Conservation (phyloP, 2,113 vertebrate species). For the Myrmophylax atrothorax region DNA sequence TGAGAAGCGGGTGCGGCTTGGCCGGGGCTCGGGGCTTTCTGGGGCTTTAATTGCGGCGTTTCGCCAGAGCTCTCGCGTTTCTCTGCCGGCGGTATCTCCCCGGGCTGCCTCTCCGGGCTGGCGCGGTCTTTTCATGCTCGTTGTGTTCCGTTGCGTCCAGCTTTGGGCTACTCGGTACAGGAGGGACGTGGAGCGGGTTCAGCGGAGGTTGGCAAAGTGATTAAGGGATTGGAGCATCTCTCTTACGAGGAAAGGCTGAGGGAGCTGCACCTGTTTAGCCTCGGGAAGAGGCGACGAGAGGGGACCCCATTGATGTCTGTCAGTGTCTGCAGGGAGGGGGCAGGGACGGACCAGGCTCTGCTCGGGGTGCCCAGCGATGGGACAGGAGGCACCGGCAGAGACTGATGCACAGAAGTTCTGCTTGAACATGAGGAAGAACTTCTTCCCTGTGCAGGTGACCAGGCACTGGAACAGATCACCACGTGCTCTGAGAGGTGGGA, state of each 20-base stretch:
- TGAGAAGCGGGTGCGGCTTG: conserved; percentile 48
- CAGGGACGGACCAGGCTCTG: background rate
- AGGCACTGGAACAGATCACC: no score
- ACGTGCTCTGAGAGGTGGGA: rapidly evolving
- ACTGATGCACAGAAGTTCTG: rapidly evolving
- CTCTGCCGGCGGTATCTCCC: background rate
- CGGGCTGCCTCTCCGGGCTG: background rate
- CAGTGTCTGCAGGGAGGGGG: background rate
- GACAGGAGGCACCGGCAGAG: rapidly evolving
- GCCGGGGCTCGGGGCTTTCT: background rate
- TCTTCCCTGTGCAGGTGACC: background rate
- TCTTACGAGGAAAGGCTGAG: background rate
- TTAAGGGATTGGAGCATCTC: background rate
- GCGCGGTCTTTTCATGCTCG: background rate
- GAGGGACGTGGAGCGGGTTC: background rate
- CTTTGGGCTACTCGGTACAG: background rate
- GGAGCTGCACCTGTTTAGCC: rapidly evolving
- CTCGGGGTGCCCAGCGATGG: background rate
- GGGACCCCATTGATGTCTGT: background rate
- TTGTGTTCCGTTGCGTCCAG: rapidly evolving
- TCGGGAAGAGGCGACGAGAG: rapidly evolving
- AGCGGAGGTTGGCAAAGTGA: background rate
- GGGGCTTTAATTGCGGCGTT: rapidly evolving
- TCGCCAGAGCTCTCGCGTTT: background rate
- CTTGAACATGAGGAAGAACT: background rate